phyloP scores from a whole-genome alignment of 2,888 invertebrate genomes.

The Lepidochitona cinerea region DNA sequence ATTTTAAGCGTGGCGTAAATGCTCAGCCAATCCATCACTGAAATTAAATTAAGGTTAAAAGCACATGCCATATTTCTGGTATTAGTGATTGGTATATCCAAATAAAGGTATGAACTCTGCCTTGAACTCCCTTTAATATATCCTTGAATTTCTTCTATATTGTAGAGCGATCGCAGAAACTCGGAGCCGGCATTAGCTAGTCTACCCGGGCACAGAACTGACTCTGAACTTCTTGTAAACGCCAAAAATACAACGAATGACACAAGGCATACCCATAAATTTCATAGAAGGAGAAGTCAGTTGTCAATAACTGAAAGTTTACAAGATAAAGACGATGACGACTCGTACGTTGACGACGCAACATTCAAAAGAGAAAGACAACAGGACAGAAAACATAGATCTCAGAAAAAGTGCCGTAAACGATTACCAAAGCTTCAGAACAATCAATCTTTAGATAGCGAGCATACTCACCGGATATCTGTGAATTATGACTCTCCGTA shows the following conservation, averaged over 20 bases:
- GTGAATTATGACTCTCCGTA: neutral
- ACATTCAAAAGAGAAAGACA: constrained; percentile 35
- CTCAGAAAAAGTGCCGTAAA: constrained; percentile 25
- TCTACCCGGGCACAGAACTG: neutral
- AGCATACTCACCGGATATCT: neutral
- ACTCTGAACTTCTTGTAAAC: neutral
- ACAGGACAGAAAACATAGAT: constrained; percentile 34
- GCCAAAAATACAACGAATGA: neutral
- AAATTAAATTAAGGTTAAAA: too few species aligned
- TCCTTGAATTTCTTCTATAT: neutral
- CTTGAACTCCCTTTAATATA: too few species aligned
- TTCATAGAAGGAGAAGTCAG: constrained; percentile 17
- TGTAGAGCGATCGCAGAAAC: neutral
- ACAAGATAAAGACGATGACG: constrained; percentile 32
- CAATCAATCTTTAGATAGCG: neutral
- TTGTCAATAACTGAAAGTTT: neutral
- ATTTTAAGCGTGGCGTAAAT: too few species aligned
- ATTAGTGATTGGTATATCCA: too few species aligned
- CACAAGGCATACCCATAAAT: constrained; percentile 2
- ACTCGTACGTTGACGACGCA: constrained; percentile 28
- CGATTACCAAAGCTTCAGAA: neutral
- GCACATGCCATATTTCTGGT: too few species aligned
- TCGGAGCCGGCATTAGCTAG: neutral
- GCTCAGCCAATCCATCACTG: too few species aligned
- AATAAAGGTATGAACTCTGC: too few species aligned